These are phyloP conservation scores for Bos javanicus DNA, from an alignment of 2,113 vertebrate species.

Conservation along the genomic window DNA sequence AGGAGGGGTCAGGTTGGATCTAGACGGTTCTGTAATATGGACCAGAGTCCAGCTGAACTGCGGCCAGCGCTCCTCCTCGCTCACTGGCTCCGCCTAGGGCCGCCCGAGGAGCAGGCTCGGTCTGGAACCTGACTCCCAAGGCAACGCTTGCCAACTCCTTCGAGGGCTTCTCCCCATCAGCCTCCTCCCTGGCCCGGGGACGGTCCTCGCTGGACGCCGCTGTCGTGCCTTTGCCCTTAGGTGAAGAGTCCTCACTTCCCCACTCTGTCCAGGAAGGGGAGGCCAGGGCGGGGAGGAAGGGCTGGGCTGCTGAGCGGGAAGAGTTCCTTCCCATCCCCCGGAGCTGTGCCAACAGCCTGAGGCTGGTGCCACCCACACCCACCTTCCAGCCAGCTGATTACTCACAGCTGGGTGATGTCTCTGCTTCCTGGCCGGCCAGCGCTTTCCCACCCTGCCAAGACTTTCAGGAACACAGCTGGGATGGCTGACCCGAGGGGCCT, in stretches of 20 bases:
- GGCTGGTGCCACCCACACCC: background rate
- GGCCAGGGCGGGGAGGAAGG: background rate
- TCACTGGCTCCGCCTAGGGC: background rate
- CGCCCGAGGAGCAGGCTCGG: background rate
- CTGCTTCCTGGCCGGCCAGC: background rate
- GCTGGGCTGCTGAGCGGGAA: background rate
- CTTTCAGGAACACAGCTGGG: background rate
- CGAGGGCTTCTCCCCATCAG: background rate
- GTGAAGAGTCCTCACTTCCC: background rate
- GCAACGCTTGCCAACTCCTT: accelerated
- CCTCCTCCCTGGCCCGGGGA: accelerated
- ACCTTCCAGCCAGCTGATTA: background rate
- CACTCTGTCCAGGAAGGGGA: background rate
- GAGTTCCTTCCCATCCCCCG: background rate
- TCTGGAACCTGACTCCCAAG: background rate
- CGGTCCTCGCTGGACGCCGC: accelerated
- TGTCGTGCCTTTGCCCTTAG: background rate
- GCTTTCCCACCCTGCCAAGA: background rate
- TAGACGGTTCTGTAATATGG: background rate
- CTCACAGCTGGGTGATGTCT: background rate
- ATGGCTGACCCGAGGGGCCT: background rate
- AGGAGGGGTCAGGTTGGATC: background rate
- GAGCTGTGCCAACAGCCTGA: background rate
- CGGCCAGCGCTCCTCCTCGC: accelerated
- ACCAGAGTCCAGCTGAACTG: background rate